Base-by-base conservation (phyloP, 1,140 invertebrate genomes). In the Drosophila arawakana region DNA sequence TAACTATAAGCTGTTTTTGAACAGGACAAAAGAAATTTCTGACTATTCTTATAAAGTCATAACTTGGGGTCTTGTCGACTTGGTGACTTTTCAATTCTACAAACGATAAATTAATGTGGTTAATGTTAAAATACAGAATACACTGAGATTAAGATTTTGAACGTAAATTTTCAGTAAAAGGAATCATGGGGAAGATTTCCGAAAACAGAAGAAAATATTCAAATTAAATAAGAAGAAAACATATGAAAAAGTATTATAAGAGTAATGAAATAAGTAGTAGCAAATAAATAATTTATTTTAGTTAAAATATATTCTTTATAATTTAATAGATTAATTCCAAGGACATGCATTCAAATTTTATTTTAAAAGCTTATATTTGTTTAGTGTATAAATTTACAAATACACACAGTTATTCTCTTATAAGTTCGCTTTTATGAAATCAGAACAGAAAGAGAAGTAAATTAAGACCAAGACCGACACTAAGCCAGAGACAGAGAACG, bases 1-100 rank as follows among this genome's bases (percentile, higher is more conserved):
- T 30, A 6, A 30, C 25, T 47, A 61, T 61, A 61, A 55, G 37
- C 73, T 18, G 61, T 49, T 34, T 34, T 69, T 25, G 74, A 58
- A 47, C 78, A 68, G 76, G 50, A 73, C 59, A 80, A 69, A 81
- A 85, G 58, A 67, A 76, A 84, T 83, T 80, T 77, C 55, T 71
- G 25, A 61, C 52, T 61, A 62, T 67, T 46, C 11, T 52, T 49
- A 46, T 39, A 54, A 18, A 47, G 34, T 25, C 35, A 30, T 21
- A 35, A 43, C 47, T 35, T 50, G 49, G 25, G 11, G 43, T 39
- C 59, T 54, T n/a, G 10, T 13, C 11, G 15, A 44, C 49, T 44
- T 52, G 62, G 30, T 15, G 46, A 52, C 61, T 58, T 13, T 4
- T 18, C 11, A 18, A 44, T 39, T 39, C 7, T 18, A 13, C 18